These are phyloP conservation scores for Ptychochromis oligacanthus DNA, from an alignment of 2,113 vertebrate species.

Conservation along the genomic window DNA sequence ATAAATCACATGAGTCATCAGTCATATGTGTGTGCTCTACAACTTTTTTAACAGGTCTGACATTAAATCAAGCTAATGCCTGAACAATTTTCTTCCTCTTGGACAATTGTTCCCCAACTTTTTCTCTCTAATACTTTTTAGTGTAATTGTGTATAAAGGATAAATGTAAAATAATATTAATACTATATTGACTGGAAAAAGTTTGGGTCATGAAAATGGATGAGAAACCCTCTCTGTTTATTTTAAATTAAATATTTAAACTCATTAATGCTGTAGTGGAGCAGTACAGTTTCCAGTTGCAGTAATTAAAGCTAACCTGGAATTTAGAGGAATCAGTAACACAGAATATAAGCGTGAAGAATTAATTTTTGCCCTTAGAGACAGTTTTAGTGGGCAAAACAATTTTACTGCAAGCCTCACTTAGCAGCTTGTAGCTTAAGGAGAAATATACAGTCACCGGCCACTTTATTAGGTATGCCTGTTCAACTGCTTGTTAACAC, in stretches of 20 bases:
- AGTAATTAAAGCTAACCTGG: neutral
- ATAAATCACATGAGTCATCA: conserved; percentile 40
- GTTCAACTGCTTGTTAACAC: too few relatives aligned
- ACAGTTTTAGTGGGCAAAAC: too few relatives aligned
- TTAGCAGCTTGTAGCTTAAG: too few relatives aligned
- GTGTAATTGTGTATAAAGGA: neutral
- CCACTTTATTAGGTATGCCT: too few relatives aligned
- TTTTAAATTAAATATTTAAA: conserved; percentile 9
- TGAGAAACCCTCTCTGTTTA: neutral
- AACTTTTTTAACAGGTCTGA: conserved; percentile 34
- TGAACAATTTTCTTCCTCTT: conserved; percentile 8
- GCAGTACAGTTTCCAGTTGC: neutral
- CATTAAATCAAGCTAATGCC: conserved; percentile 44
- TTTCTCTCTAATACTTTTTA: neutral
- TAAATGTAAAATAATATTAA: neutral
- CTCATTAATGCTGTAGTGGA: neutral
- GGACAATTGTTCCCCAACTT: neutral
- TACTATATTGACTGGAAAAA: neutral
- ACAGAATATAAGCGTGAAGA: neutral
- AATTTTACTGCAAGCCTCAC: too few relatives aligned
- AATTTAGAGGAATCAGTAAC: neutral
- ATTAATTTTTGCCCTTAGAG: neutral
- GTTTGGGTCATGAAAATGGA: neutral
- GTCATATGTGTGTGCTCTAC: conserved; percentile 34
- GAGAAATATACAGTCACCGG: too few relatives aligned